Conservation (phyloP, 2,888 invertebrate genomes). For the Cynaeus angustus region DNA sequence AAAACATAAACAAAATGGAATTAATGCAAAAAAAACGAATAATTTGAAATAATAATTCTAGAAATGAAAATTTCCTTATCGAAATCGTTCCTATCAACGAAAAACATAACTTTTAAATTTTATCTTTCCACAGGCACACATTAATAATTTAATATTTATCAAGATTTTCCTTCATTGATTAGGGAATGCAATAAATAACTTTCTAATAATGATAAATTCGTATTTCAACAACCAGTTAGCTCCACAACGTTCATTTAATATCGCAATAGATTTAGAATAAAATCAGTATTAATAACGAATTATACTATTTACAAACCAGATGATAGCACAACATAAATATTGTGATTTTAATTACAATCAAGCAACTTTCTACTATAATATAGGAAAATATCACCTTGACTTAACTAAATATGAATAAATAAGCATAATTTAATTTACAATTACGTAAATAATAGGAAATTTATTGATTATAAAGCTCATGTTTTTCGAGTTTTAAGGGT, state of each 20-base stretch:
- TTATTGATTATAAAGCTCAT: slow-evolving; percentile 27
- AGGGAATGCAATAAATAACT: slow-evolving; percentile 50
- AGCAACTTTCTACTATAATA: slow-evolving; percentile 39
- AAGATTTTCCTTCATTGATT: background rate
- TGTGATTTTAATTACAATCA: slow-evolving; percentile 36
- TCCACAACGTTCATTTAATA: slow-evolving; percentile 2
- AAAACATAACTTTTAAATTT: too few species aligned
- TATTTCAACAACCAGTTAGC: slow-evolving; percentile 50
- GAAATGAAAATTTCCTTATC: too few species aligned
- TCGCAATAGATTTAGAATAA: slow-evolving; percentile 32
- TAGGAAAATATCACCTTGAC: slow-evolving; percentile 39
- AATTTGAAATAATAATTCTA: too few species aligned
- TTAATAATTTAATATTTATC: too few species aligned
- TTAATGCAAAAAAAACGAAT: too few species aligned
- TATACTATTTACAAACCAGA: slow-evolving; percentile 34
- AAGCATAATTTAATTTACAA: slow-evolving; percentile 41
- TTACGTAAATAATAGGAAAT: slow-evolving; percentile 30
- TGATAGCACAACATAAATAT: slow-evolving; percentile 41
- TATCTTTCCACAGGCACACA: too few species aligned
- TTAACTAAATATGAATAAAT: slow-evolving; percentile 38
- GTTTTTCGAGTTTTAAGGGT: slow-evolving; percentile 20
- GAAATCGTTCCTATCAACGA: too few species aligned
- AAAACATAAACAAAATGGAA: too few species aligned
- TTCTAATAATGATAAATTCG: slow-evolving; percentile 53
- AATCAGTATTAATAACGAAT: slow-evolving; percentile 35